Evolutionary conservation across 2,113 vertebrate species (phyloP), one percentile per base, ranked within the genome.

Genomic region (Xenopus borealis): DNA sequence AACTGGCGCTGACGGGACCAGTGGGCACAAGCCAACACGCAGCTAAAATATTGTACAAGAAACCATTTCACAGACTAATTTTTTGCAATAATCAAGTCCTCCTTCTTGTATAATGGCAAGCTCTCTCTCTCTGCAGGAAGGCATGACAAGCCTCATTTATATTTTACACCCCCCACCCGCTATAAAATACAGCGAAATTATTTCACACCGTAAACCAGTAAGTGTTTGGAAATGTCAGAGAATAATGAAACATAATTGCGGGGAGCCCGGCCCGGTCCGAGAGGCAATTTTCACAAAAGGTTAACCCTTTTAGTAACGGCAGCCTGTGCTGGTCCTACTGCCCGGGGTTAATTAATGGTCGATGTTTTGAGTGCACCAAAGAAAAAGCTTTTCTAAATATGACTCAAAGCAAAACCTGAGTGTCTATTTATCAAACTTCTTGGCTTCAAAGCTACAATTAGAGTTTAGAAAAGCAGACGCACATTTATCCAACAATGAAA

Each of bases 221-320:
- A 77, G 67, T 62, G 59, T 70, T 62, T 70, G 59, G n/a, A 70
- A 77, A 77, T 77, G 74, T 77, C 74, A 77, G 74, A 70, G 45
- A 57, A 77, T 70, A 77, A 70, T 77, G 67, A 70, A 77, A 63
- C 66, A 70, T 77, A 77, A 77, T 77, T 77, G 74, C 67, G 64
- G 62, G 61, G 59, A 68, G 27, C 57, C 30, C 53, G 58, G 47
- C 66, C 66, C 74, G 57, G 74, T 70, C 66, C 59, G 55, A 55
- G 50, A 77, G 47, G 66, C 66, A 77, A 77, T 77, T 77, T 63
- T 70, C 74, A 20, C 67, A 30, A 33, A 50, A 63, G 66, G 74
- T 77, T 69, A 70, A 77, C 66, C 74, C 74, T 17, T 76, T 76
- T 64, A 7, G 19, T 8, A 18, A 69, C 16, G 59, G 52, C 20